Evolutionary conservation across 2,797 vertebrate species (phyloP).

Genomic region (Cyprinella venusta): DNA sequence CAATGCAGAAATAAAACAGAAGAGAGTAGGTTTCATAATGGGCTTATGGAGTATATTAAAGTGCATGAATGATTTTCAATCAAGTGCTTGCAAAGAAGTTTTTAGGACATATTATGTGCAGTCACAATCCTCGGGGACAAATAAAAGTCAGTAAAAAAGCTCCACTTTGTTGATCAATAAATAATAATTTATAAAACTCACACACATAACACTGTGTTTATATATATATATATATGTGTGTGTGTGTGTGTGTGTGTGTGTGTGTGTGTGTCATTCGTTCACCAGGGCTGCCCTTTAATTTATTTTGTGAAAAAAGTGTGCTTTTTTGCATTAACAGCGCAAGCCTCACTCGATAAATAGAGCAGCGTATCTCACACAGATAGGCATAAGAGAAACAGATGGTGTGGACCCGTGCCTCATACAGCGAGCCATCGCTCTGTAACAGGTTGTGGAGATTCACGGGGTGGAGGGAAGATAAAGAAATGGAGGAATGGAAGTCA

Average conservation of each 20-base stretch:
- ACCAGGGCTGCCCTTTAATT: constrained; percentile 22
- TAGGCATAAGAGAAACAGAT: constrained; percentile 53
- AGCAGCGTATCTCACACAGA: constrained; percentile 49
- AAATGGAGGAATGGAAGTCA: constrained; percentile 59
- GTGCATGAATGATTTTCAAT: neutral
- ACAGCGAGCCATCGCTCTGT: constrained; percentile 33
- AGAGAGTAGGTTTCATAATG: neutral
- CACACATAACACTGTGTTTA: no score
- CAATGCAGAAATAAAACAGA: neutral
- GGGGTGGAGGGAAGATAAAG: constrained; percentile 58
- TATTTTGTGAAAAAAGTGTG: constrained; percentile 15
- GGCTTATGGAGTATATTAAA: neutral
- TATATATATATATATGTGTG: no score
- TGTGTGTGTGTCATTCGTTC: no score
- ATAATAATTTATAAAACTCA: no score
- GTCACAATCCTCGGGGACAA: neutral
- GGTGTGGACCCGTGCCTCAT: constrained; percentile 42
- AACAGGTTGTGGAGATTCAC: constrained; percentile 49
- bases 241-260: no score
- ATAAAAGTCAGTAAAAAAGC: neutral
- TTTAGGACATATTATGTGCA: neutral
- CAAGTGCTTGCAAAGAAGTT: neutral
- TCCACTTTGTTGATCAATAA: neutral
- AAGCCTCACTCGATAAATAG: constrained; percentile 41
- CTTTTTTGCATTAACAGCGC: constrained; percentile 15